Evolutionary conservation across 2,113 vertebrate genomes (phyloP).

Genomic region (Uria lomvia): DNA sequence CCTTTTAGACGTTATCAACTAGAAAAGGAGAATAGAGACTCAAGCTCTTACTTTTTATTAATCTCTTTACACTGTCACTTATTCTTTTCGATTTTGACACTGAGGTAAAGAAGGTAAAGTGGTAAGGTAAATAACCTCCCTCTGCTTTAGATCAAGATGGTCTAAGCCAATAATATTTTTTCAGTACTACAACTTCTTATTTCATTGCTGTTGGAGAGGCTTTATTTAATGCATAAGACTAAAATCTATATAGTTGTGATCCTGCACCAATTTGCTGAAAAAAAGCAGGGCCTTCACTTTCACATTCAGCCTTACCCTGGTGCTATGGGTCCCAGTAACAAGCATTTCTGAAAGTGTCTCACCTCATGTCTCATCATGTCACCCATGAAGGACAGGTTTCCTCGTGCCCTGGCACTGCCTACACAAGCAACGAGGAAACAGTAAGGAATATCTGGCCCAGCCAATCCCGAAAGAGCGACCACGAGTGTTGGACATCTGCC

Average conservation of each 20-base stretch:
- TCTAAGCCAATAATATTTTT: neutral
- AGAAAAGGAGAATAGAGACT: neutral
- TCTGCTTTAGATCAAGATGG: neutral
- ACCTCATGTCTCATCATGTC: neutral
- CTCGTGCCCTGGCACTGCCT: neutral
- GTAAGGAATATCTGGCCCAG: neutral
- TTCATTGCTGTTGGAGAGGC: neutral
- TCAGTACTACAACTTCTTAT: neutral
- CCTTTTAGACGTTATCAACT: neutral
- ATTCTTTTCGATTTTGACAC: neutral
- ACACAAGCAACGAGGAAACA: neutral
- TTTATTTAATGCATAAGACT: neutral
- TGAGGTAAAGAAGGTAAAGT: neutral
- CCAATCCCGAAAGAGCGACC: rapidly evolving
- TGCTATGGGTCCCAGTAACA: neutral
- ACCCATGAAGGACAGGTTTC: neutral
- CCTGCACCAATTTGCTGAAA: neutral
- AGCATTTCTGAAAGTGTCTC: neutral
- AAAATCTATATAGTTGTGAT: neutral
- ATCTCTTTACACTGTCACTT: neutral
- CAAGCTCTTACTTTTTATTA: neutral
- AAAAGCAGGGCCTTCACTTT: neutral
- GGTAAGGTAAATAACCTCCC: neutral
- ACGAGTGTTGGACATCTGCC: rapidly evolving
- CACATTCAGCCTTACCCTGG: neutral